These are phyloP conservation scores for Tuta absoluta DNA, from an alignment of 2,888 invertebrate species.

Conservation along the genomic window DNA sequence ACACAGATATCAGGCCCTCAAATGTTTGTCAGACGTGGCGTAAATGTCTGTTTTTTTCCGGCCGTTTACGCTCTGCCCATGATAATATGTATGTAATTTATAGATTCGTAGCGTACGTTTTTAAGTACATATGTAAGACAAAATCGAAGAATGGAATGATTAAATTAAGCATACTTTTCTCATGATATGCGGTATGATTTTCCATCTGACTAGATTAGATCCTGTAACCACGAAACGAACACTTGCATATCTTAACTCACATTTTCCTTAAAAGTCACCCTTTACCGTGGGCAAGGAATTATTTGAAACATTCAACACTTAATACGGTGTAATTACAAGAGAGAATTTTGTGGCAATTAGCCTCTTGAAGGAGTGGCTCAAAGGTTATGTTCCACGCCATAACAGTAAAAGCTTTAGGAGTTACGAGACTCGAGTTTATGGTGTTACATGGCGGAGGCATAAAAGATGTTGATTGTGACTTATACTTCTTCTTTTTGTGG, in stretches of 20 bases:
- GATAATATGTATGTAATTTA: no score
- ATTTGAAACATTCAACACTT: slow-evolving; percentile 27
- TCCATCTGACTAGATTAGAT: neutral
- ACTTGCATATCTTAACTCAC: neutral
- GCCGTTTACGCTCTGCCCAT: no score
- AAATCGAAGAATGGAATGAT: no score
- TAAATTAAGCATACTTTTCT: no score
- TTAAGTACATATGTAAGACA: no score
- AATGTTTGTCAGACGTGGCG: no score
- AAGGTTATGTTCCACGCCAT: slow-evolving; percentile 6
- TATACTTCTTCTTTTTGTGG: no score
- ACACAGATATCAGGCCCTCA: no score
- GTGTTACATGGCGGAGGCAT: slow-evolving; percentile 12
- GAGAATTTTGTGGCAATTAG: slow-evolving; percentile 13
- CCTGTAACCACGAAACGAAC: neutral
- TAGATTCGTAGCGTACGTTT: no score
- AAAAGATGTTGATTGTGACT: slow-evolving; percentile 5
- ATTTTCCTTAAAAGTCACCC: slow-evolving; percentile 19
- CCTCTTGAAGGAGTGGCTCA: slow-evolving; percentile 10
- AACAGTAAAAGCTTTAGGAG: neutral
- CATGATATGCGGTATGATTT: neutral
- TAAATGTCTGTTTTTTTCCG: no score
- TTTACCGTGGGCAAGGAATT: slow-evolving; percentile 21
- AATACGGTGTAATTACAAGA: slow-evolving; percentile 27
- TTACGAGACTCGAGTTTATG: slow-evolving; percentile 10